Evolutionary conservation across 2,797 vertebrate genomes (phyloP), one percentile per base, ranked within the genome.

Genomic region (Lutjanus campechanus): DNA sequence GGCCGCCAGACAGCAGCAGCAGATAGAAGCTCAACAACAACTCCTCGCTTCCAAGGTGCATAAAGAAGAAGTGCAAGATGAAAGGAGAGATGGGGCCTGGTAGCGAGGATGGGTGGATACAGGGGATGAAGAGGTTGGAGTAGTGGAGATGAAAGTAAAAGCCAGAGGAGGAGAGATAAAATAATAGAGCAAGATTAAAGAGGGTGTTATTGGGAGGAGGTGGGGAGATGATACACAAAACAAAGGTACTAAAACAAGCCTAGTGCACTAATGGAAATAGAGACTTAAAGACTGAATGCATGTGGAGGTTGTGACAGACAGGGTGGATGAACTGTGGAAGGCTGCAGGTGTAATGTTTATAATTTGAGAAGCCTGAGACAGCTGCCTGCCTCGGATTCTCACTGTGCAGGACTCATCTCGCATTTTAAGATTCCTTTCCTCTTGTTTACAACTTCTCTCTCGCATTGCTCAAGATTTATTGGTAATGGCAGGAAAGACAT

Each of bases 1-100:
- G 98, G 98, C 98, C 8, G 94, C 98, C 51, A 95, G 98, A 67
- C 98, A 99, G 73, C 98, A 99, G 93, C 98, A 98, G 16, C 98
- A 99, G 92, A 99, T 99, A 49, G 98, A 99, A 66, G 87, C 96
- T 68, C 98, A 99, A 72, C 98, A 99, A 55, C 97, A 98, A 79
- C 96, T 98, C 85, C 94, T 99, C 51, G 96, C 98, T 58, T 97
- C 97, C 36, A 99, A 99, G 97, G 98, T 99, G 92, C 50, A 68
- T 86, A 67, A 73, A 83, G 17, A 63, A 4, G 7, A 43, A 73
- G 61, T 59, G 40, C 13, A 49, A 65, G 70, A 82, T 80, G 79
- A 90, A 87, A 88, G 77, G 53, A 11, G 22, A 49, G 22, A 80
- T 25, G 12, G n/a, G 49, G 36, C 49, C n/a, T 49, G 54, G 47